Conservation (phyloP, 1,140 invertebrate species). For the Cyphomyrmex costatus region DNA sequence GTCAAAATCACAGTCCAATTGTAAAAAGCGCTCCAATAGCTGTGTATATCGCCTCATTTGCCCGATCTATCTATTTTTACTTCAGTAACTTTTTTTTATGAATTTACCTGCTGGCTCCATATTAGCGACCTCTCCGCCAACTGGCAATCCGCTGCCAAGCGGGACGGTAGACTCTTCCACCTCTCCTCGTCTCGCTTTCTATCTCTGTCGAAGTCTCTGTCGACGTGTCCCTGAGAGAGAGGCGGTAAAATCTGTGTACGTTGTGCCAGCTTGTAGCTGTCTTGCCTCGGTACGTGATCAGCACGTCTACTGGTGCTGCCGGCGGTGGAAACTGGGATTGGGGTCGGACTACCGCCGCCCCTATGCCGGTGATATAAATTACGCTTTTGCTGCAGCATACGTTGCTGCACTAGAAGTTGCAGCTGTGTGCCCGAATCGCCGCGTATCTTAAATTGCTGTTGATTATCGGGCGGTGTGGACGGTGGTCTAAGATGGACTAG, state of each 20-base stretch:
- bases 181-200: conserved; percentile 81
- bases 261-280: conserved; percentile 89
- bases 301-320: conserved; percentile 81
- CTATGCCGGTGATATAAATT: conserved; percentile 88
- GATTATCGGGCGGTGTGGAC: conserved; percentile 79
- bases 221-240: conserved; percentile 80
- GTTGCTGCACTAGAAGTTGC: conserved; percentile 88
- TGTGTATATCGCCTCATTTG: conserved; percentile 20
- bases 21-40: conserved; percentile 22
- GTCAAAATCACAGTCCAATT: conserved; percentile 60
- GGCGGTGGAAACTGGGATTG: conserved; percentile 70
- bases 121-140: conserved; percentile 82
- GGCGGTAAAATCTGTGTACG: conserved; percentile 87
- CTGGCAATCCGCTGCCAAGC: conserved; percentile 83
- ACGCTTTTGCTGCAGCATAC: conserved; percentile 89
- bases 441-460: conserved; percentile 81
- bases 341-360: conserved; percentile 82
- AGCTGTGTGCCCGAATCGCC: conserved; percentile 84
- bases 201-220: conserved; percentile 79
- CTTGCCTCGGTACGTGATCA: conserved; percentile 87
- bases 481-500: conserved; percentile 81
- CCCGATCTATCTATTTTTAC: conserved; percentile 34
- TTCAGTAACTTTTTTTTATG: conserved; percentile 74
- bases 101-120: conserved; percentile 84
- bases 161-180: conserved; percentile 83